Evolutionary conservation across 2,888 invertebrate species (phyloP), one percentile per base, ranked within the genome.

Genomic region (Caenorhabditis imperialis): DNA sequence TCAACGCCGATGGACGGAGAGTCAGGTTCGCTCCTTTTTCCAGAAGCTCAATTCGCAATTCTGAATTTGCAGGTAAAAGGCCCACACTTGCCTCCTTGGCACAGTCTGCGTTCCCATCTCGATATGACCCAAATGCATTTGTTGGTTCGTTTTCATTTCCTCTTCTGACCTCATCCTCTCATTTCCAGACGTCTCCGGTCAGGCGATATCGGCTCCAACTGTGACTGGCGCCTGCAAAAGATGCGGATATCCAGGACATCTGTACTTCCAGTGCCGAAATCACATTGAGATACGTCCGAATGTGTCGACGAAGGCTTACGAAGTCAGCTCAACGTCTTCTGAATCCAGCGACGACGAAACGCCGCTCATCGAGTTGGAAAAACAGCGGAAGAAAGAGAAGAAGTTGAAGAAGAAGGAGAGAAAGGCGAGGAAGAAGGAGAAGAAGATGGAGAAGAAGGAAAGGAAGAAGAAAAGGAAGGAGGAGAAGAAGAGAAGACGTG

Each of bases 261-360:
- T 90, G 69, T 50, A 58, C 33, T 78, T 80, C 51, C 81, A 86
- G 65, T 90, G 90, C 77, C 86, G 90, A 6, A 90, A 90, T 79
- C 89, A 89, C 77, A 85, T 89, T 35, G 88, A 89, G 75, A 85
- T 89, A 14, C 88, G 89, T 69, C 89, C 89, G 6, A 78, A 81
- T 47, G 88, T 86, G 71, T 89, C 88, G 44, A 63, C 67, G 22
- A 70, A 51, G 37, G 85, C 89, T 8, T 84, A 89, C 3, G 84
- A 90, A 35, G 89, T 90, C 72, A 88, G 90, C n/a, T 90, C 90
- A 72, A 89, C 89, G 53, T 90, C 90, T 23, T 89, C 89, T 61
- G 89, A 89, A 3, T 89, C 89, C 81, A 85, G 84, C 55, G 87
- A 86, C 20, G 88, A 89, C n/a, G 86, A 84, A 47, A 70, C 70